Evolutionary conservation across 2,888 invertebrate genomes (phyloP).

Genomic region (Trimorus sp.): DNA sequence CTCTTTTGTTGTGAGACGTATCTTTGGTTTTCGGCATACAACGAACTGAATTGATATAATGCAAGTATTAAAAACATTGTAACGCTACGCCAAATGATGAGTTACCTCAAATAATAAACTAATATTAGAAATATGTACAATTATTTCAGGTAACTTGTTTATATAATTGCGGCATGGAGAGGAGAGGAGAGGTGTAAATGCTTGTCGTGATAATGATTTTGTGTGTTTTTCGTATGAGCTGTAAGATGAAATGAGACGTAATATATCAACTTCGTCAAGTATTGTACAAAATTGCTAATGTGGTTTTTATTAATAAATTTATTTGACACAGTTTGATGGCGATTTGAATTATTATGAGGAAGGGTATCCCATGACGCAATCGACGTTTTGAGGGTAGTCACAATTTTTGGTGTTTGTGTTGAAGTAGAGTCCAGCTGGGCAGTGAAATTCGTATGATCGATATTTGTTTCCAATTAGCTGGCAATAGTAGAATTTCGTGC

Average conservation of each 20-base stretch:
- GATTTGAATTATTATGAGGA: neutral
- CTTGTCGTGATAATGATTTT: too few species aligned
- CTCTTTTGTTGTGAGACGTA: slow-evolving; percentile 4
- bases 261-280: slow-evolving; percentile 24
- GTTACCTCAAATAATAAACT: too few species aligned
- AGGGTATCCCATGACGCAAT: slow-evolving; percentile 32
- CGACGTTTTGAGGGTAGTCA: slow-evolving; percentile 47
- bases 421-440: slow-evolving; percentile 57
- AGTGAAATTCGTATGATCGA: slow-evolving; percentile 31
- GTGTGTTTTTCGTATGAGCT: too few species aligned
- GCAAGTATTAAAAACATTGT: neutral
- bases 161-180: too few species aligned
- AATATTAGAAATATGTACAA: too few species aligned
- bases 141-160: too few species aligned
- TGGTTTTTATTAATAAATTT: slow-evolving; percentile 46
- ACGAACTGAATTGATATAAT: slow-evolving; percentile 27
- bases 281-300: slow-evolving; percentile 47
- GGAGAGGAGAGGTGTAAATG: too few species aligned
- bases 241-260: too few species aligned
- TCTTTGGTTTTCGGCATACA: slow-evolving; percentile 35
- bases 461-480: neutral
- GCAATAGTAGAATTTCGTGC: slow-evolving; percentile 61
- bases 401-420: slow-evolving; percentile 25
- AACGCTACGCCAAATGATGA: slow-evolving; percentile 9
- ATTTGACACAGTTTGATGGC: slow-evolving; percentile 17